A percentile compares a stretch with the other conserved stretches of the same genome.
Conservation (phyloP, 1,140 invertebrate genomes). For the Drosophila subobscura region DNA sequence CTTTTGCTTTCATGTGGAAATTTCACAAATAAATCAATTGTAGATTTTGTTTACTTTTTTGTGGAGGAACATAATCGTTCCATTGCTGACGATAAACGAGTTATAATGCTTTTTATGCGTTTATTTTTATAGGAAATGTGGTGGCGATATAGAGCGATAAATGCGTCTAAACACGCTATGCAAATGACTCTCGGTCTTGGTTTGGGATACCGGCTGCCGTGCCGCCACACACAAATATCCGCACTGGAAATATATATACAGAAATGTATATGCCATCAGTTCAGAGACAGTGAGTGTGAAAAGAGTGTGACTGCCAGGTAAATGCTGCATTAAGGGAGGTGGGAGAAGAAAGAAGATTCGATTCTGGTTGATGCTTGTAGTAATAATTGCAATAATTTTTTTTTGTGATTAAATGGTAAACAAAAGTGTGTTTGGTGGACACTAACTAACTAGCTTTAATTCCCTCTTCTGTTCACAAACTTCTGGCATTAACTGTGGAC, state of each 20-base stretch:
- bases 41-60: slow-evolving; percentile 46
- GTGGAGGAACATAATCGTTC: slow-evolving; percentile 19
- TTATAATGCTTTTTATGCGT: slow-evolving; percentile 29
- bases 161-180: slow-evolving; percentile 65
- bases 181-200: slow-evolving; percentile 44
- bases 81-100: slow-evolving; percentile 20
- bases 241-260: slow-evolving; percentile 15
- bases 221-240: slow-evolving; percentile 17
- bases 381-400: no score
- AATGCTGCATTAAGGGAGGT: no score
- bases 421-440: no score
- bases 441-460: no score
- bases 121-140: slow-evolving; percentile 41
- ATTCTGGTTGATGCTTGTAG: no score
- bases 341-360: no score
- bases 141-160: slow-evolving; percentile 38
- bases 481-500: no score
- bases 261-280: slow-evolving; percentile 24
- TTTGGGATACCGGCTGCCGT: neutral
- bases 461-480: no score
- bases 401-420: no score
- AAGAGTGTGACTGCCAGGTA: neutral
- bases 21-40: slow-evolving; percentile 61
- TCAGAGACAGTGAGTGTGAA: neutral
- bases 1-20: slow-evolving; percentile 49